Evolutionary conservation across 2,888 invertebrate species (phyloP), one percentile per base, ranked within the genome.

Genomic region (Leptopilina syphax): DNA sequence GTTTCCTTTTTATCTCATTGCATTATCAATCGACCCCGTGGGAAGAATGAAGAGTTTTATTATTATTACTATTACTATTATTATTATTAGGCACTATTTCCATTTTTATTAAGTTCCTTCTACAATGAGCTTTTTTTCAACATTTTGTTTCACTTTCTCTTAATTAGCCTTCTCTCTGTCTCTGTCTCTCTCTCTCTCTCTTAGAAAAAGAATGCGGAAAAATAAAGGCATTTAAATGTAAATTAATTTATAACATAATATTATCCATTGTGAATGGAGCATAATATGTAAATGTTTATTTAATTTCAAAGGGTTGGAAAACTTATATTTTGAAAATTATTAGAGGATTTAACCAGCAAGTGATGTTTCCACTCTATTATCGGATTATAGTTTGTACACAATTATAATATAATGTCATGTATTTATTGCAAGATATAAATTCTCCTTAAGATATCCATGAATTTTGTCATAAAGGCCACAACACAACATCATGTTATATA

Each of bases 21-120:
- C 73, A 54, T 57, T 73, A 73, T 73, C 73, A n/a, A 73, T 73
- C 73, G 34, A 10, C 50, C 70, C 73, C 73, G 73, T 73, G 73
- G 73, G 73, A 73, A 73, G 57, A 73, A 73, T 73, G 24, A 73
- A 54, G 9, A 9, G 10, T 57, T 54, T 73, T 73, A 73, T 54
- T 73, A 34, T 7, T 54, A 57, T 73, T 73, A 57, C 34, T n/a
- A 73, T 18, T 57, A 54, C 34, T 27, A 34, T 57, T 73, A 73
- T 54, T 73, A 34, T 7, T 54, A 57, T 73, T 73, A 57, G 57
- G 5, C 34, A 54, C 34, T 27, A 70, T 54, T 27, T 27, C 27
- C 7, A 54, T 34, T 34, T 57, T 8, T 34, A 34, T 34, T 34
- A 34, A 34, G 34, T 34, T 34, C 4, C 34, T 34, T 34, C 34